These are phyloP conservation scores for Bufo gargarizans DNA, from an alignment of 2,113 vertebrate species.

Conservation along the genomic window DNA sequence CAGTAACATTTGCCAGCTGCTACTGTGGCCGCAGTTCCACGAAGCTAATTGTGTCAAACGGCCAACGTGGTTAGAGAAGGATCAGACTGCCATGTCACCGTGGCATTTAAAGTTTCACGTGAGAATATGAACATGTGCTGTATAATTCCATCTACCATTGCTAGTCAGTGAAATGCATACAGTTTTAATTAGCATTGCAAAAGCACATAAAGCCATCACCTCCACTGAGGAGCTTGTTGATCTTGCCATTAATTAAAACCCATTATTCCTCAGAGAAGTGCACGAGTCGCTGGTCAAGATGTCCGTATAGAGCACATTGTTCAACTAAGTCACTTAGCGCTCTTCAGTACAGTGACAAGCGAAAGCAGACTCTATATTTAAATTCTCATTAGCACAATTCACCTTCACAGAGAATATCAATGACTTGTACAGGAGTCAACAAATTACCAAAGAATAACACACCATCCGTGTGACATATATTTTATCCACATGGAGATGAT, in stretches of 20 bases:
- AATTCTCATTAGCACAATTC: slow-evolving; percentile 38
- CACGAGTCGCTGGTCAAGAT: slow-evolving; percentile 12
- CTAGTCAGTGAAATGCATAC: slow-evolving; percentile 19
- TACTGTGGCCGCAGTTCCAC: background rate
- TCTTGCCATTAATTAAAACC: slow-evolving; percentile 34
- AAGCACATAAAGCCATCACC: slow-evolving; percentile 1
- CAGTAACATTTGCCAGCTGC: background rate
- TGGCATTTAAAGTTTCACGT: background rate
- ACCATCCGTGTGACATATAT: background rate
- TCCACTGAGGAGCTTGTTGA: slow-evolving; percentile 28
- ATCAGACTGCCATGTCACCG: background rate
- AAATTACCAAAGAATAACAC: slow-evolving; percentile 1
- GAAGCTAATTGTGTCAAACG: background rate
- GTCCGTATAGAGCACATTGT: slow-evolving; percentile 13
- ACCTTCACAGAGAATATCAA: background rate
- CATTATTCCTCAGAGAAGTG: background rate
- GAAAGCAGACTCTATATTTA: slow-evolving; percentile 9
- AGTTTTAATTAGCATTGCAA: slow-evolving; percentile 45
- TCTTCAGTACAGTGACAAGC: slow-evolving; percentile 24
- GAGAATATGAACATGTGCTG: slow-evolving; percentile 19
- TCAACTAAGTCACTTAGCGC: slow-evolving; percentile 13
- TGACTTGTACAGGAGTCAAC: slow-evolving; percentile 39
- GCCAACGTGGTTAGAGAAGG: background rate
- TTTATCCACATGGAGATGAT: background rate
- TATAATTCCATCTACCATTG: slow-evolving; percentile 33